Conservation (phyloP, 2,797 vertebrate genomes). For the Schizopygopsis pylzovi region DNA sequence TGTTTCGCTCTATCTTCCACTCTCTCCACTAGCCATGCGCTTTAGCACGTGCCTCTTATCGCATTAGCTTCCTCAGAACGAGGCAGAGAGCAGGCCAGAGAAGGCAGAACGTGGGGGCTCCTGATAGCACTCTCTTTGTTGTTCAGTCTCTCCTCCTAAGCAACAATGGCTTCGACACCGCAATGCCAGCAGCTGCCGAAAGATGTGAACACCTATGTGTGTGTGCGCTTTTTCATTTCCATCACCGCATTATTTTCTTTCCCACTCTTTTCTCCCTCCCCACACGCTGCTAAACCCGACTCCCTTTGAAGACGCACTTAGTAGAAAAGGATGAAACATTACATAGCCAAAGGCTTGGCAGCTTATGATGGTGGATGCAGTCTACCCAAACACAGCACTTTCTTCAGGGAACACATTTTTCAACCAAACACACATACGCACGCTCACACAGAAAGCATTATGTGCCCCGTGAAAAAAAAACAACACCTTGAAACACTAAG, state of each 20-base stretch:
- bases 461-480: conserved; percentile 4
- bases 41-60: conserved; percentile 58
- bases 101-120: conserved; percentile 58
- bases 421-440: conserved; percentile 40
- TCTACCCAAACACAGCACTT: conserved; percentile 42
- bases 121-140: conserved; percentile 64
- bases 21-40: conserved; percentile 43
- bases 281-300: conserved; percentile 54
- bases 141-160: conserved; percentile 56
- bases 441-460: conserved; percentile 23
- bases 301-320: conserved; percentile 64
- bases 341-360: conserved; percentile 56
- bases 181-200: conserved; percentile 51
- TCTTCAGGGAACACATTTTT: conserved; percentile 50
- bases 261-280: conserved; percentile 50
- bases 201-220: conserved; percentile 52
- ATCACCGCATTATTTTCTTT: conserved; percentile 48
- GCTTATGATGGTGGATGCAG: conserved; percentile 55
- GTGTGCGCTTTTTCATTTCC: conserved; percentile 48
- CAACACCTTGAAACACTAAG: conserved; percentile 27
- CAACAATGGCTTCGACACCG: conserved; percentile 59
- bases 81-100: conserved; percentile 56
- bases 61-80: conserved; percentile 58
- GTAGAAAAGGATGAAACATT: conserved; percentile 63
- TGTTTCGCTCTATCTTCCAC: conserved; percentile 17